Evolutionary conservation across 2,888 invertebrate genomes (phyloP).

Genomic region (Drosophila eohydei): DNA sequence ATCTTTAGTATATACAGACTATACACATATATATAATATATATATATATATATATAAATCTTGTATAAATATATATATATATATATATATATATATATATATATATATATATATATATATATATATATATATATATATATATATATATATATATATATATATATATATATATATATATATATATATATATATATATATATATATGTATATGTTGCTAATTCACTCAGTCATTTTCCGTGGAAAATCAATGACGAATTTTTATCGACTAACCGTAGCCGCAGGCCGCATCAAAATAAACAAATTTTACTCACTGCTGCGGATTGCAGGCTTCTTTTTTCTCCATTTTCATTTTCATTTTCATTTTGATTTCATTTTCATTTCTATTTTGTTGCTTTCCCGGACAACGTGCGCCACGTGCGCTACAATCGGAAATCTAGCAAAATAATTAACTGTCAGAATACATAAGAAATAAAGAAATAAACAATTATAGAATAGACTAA

Average conservation of each 20-base stretch:
- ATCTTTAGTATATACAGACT: conserved; percentile 4
- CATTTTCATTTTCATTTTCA: not conserved
- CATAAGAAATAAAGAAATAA: conserved; percentile 71
- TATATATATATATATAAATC: not conserved
- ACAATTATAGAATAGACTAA: conserved; percentile 58
- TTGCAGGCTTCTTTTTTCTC: conserved; percentile 37
- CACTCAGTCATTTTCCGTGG: conserved; percentile 55
- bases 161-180: conserved; percentile 1
- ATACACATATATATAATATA: not conserved
- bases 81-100: conserved; percentile 1
- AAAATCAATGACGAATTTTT: conserved; percentile 76
- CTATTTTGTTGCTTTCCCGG: conserved; percentile 12
- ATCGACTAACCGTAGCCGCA: conserved; percentile 65
- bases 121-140: not conserved
- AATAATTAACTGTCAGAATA: conserved; percentile 79
- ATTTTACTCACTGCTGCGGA: conserved; percentile 31
- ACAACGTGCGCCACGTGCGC: conserved; percentile 52
- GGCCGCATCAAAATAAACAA: conserved; percentile 81
- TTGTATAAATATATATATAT: not conserved
- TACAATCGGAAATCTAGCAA: conserved; percentile 66
- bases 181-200: conserved; percentile 3
- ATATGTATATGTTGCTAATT: conserved; percentile 17
- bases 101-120: not conserved
- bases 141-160: not conserved
- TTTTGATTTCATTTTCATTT: not conserved